A percentile compares a stretch with the other conserved stretches of the same genome.
Conservation (phyloP, 2,113 vertebrate species). For the Callaeas wilsoni region DNA sequence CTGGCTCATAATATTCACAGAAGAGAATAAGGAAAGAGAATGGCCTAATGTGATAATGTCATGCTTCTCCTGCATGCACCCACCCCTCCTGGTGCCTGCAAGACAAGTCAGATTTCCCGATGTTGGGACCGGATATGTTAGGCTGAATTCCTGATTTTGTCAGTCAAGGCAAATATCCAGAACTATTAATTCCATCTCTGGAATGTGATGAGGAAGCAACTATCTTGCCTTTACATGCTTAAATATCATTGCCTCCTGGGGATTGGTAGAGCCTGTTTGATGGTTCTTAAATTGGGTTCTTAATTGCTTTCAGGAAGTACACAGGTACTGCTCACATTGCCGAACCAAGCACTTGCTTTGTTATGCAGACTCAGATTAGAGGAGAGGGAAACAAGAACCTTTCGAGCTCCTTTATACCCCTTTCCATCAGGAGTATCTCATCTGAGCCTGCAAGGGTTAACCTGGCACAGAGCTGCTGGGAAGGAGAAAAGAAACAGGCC, state of each 20-base stretch:
- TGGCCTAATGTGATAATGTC: neutral
- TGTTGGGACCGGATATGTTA: accelerated
- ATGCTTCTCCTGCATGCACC: neutral
- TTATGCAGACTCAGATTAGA: neutral
- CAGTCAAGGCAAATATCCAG: neutral
- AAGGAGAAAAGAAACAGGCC: neutral
- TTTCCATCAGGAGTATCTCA: neutral
- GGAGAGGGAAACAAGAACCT: neutral
- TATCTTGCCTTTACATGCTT: neutral
- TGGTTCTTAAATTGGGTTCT: neutral
- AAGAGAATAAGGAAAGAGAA: neutral
- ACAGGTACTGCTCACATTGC: neutral
- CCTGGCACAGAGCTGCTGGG: neutral
- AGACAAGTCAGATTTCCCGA: neutral
- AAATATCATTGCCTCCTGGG: neutral
- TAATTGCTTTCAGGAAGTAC: neutral
- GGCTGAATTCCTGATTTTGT: neutral
- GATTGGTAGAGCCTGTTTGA: neutral
- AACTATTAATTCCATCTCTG: neutral
- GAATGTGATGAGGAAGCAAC: neutral
- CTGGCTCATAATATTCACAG: neutral
- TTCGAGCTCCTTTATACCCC: neutral
- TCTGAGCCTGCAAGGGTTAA: constrained; percentile 13
- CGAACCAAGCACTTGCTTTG: neutral
- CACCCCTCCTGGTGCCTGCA: neutral